Conservation (phyloP, 2,113 vertebrate species). For the Hemibagrus wyckioides region DNA sequence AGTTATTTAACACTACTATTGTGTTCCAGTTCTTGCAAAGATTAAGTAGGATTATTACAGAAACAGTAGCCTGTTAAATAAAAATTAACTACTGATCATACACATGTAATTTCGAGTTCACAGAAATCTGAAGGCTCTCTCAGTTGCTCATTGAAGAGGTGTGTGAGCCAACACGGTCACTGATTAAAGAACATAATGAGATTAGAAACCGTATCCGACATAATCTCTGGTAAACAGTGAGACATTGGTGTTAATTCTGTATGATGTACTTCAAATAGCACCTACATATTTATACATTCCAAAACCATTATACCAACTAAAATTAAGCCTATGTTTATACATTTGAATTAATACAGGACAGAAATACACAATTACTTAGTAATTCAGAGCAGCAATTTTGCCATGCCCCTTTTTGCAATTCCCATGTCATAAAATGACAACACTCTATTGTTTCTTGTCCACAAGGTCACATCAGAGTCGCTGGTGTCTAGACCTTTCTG, state of each 20-base stretch:
- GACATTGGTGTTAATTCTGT: conserved; percentile 25
- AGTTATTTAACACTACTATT: neutral
- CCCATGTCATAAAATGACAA: neutral
- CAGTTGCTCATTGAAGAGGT: neutral
- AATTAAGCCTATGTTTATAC: neutral
- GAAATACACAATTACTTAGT: neutral
- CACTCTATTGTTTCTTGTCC: conserved; percentile 17
- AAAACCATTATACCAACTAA: neutral
- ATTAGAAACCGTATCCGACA: conserved; percentile 60
- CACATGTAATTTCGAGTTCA: neutral
- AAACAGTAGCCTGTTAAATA: neutral
- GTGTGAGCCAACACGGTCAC: conserved; percentile 62
- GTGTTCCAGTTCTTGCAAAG: neutral
- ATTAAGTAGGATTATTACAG: neutral
- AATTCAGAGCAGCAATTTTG: neutral
- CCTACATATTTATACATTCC: neutral
- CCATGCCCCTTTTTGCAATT: neutral
- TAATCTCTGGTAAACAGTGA: conserved; percentile 60
- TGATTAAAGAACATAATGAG: conserved; percentile 70
- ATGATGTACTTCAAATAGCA: conserved; percentile 11
- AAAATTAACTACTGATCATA: neutral
- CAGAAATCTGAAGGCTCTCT: neutral
- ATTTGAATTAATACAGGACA: neutral
- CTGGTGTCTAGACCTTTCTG: conserved; percentile 91
- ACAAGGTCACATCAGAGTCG: conserved; percentile 82